A percentile compares a stretch with the other conserved stretches of the same genome.
Evolutionary conservation across 2,888 invertebrate genomes (phyloP).

Genomic region (Cordylochernes scorpioides): DNA sequence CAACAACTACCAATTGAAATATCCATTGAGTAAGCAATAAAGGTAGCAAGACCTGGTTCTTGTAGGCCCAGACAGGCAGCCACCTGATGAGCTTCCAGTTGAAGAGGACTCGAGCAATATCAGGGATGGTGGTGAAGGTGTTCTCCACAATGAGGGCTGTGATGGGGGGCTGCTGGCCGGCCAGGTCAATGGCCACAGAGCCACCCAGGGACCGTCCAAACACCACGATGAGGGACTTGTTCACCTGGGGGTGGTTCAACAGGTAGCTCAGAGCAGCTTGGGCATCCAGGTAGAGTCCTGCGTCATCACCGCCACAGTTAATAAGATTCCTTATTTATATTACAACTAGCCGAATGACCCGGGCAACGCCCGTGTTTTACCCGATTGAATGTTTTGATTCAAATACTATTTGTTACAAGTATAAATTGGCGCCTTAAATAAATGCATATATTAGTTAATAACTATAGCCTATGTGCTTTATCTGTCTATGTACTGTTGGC

Average conservation of each 20-base stretch:
- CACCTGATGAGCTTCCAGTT: slow-evolving; percentile 41
- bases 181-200: slow-evolving; percentile 66
- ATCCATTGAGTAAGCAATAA: too few species aligned
- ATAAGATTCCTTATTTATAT: too few species aligned
- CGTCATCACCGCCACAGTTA: too few species aligned
- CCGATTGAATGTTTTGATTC: too few species aligned
- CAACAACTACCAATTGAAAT: neutral
- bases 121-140: slow-evolving; percentile 78
- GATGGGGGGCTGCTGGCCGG: slow-evolving; percentile 43
- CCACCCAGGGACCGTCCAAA: slow-evolving; percentile 68
- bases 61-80: slow-evolving; percentile 55
- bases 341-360: too few species aligned
- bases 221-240: slow-evolving; percentile 52
- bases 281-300: slow-evolving; percentile 54
- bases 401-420: too few species aligned
- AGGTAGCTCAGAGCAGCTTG: slow-evolving; percentile 61
- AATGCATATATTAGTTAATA: too few species aligned
- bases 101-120: slow-evolving; percentile 59
- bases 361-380: too few species aligned
- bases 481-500: too few species aligned
- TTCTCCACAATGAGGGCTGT: slow-evolving; percentile 75
- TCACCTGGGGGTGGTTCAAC: slow-evolving; percentile 48
- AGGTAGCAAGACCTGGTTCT: slow-evolving; percentile 72
- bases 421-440: too few species aligned
- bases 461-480: too few species aligned